phyloP scores from a whole-genome alignment of 2,797 vertebrate species.

The Pristis pectinata region DNA sequence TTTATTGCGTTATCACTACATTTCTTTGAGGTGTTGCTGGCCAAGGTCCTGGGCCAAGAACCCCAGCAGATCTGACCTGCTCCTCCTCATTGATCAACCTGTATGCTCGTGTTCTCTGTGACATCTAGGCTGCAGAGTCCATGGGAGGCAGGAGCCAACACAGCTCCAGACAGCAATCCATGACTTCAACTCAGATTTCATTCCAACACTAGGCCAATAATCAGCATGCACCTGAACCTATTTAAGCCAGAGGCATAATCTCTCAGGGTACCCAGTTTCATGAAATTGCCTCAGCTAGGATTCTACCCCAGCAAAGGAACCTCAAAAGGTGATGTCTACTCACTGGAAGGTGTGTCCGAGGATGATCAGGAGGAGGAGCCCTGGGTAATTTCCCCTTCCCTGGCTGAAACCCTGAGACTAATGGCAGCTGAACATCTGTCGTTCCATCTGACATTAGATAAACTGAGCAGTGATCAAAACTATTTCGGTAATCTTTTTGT shows the following conservation, averaged over 20 bases:
- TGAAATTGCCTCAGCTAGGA: not conserved
- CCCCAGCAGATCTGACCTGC: not conserved
- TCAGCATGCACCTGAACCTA: not conserved
- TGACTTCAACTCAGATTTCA: not conserved
- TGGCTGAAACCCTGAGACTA: not conserved
- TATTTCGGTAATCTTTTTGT: not conserved
- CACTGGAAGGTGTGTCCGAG: not conserved
- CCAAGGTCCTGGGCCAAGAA: not conserved
- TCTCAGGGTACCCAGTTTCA: not conserved
- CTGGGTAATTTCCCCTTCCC: not conserved
- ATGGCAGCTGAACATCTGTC: not conserved
- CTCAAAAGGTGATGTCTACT: not conserved
- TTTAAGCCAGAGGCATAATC: not conserved
- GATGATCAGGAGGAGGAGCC: not conserved
- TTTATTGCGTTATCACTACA: not conserved
- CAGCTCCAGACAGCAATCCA: not conserved
- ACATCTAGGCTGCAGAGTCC: not conserved
- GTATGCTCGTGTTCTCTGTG: not conserved
- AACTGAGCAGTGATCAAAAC: not conserved
- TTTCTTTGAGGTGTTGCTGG: not conserved
- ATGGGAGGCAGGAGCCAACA: not conserved
- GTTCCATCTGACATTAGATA: not conserved
- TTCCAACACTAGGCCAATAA: not conserved
- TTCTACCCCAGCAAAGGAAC: not conserved
- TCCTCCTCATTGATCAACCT: not conserved